phyloP scores from a whole-genome alignment of 2,888 invertebrate genomes.

The Neoascia interrupta region DNA sequence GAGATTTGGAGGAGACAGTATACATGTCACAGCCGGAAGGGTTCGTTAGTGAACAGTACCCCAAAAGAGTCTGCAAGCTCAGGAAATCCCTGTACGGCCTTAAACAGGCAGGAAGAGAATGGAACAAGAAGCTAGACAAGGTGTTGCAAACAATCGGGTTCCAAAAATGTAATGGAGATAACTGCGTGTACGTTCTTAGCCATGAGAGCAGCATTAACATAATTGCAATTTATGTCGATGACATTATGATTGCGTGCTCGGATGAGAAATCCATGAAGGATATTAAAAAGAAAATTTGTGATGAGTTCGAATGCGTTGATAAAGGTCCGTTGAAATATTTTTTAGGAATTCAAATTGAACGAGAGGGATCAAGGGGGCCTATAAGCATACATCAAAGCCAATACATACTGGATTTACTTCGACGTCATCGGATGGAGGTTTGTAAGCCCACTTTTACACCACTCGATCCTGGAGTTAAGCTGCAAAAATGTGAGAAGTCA shows the following conservation, averaged over 20 bases:
- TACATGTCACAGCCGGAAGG: slow-evolving; percentile 63
- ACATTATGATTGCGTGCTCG: not conserved
- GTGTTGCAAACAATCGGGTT: not conserved
- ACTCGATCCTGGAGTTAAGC: too few species aligned
- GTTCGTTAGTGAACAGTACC: slow-evolving; percentile 37
- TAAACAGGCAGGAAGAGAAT: slow-evolving; percentile 57
- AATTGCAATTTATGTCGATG: not conserved
- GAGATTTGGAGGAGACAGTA: slow-evolving; percentile 1
- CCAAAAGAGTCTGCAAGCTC: slow-evolving; percentile 42
- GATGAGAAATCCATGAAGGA: not conserved
- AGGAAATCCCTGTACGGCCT: slow-evolving; percentile 63
- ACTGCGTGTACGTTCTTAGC: not conserved
- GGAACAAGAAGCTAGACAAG: slow-evolving; percentile 34
- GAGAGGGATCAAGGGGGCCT: slow-evolving; percentile 15
- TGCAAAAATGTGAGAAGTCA: too few species aligned
- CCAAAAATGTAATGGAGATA: slow-evolving; percentile 1
- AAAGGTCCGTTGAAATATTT: not conserved
- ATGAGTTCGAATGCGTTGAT: not conserved
- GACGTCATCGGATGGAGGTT: slow-evolving; percentile 50
- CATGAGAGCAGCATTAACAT: not conserved
- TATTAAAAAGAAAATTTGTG: not conserved
- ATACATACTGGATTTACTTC: too few species aligned
- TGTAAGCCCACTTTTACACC: slow-evolving; percentile 54
- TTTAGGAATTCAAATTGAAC: not conserved
- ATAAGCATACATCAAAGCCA: slow-evolving; percentile 49